Evolutionary conservation across 2,797 vertebrate genomes (phyloP), one percentile per base, ranked within the genome.

Genomic region (Astyanax mexicanus): DNA sequence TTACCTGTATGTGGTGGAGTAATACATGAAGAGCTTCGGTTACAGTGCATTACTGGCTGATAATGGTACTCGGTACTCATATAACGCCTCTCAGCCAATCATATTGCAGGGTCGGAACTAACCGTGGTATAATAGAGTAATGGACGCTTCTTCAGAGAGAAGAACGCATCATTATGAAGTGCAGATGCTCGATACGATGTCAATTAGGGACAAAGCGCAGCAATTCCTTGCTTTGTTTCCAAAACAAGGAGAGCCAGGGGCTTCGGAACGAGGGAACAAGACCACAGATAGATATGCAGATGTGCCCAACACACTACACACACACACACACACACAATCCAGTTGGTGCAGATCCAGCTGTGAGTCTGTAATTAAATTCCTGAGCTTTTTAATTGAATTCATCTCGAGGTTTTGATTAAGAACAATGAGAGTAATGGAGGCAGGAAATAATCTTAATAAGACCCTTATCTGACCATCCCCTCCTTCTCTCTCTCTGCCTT

Each of bases 331-430:
- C 60, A 54, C 49, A 9, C 47, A 12, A 44, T 10, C 72, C 15
- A 23, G 55, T 66, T 60, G 69, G 37, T 40, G 52, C 55, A 17
- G 65, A 58, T 62, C 58, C 58, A 69, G 29, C 52, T 55, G 32
- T 38, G 49, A 78, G 72, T 35, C 81, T 78, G 55, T 82, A 88
- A 89, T 88, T 85, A 84, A 81, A 86, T 82, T 78, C 45, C 4
- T 7, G 58, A 66, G 64, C 78, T 51, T 85, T 88, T 89, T 81
- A 82, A 81, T 86, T 87, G 47, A 84, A 83, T 85, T 86, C 77
- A 85, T 89, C 88, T 86, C 71, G 79, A 89, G 84, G 79, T 85
- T 90, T 83, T 86, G 80, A 88, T 91, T 88, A 86, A 87, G 83
- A 87, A 87, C 83, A 88, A 88, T 85, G 80, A 76, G 81, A 79